Evolutionary conservation across 2,113 vertebrate species (phyloP).

Genomic region (Muntiacus reevesi): DNA sequence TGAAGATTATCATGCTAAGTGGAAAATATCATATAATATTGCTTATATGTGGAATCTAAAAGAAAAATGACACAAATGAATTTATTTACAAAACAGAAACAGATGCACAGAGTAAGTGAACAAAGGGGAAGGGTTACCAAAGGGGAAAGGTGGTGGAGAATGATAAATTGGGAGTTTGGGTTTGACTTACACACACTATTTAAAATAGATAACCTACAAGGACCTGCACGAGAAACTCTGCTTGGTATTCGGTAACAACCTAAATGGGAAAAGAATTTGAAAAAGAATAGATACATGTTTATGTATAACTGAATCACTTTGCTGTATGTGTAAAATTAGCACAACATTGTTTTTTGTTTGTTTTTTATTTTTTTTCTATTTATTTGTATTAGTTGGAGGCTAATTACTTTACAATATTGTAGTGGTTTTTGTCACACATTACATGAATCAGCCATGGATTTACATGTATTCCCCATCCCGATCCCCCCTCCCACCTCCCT

Average conservation of each 20-base stretch:
- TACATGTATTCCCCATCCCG: too few species aligned
- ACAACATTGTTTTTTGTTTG: neutral
- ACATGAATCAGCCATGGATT: too few species aligned
- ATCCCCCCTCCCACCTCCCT: too few species aligned
- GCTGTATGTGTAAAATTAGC: neutral
- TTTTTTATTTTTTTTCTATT: too few species aligned
- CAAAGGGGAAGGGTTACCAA: neutral
- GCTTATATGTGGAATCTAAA: neutral
- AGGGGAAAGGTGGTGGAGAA: neutral
- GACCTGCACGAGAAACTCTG: neutral
- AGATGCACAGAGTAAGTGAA: neutral
- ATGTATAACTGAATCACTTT: neutral
- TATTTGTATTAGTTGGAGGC: too few species aligned
- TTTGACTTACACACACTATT: neutral
- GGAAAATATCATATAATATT: neutral
- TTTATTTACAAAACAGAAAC: neutral
- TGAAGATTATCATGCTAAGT: neutral
- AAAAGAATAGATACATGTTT: neutral
- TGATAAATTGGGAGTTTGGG: neutral
- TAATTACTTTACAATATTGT: too few species aligned
- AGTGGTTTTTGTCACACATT: too few species aligned
- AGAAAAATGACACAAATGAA: neutral
- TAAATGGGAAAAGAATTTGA: neutral
- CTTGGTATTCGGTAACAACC: neutral
- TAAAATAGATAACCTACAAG: neutral